These are phyloP conservation scores for Mesoligia furuncula DNA, from an alignment of 2,888 invertebrate genomes.

Conservation along the genomic window DNA sequence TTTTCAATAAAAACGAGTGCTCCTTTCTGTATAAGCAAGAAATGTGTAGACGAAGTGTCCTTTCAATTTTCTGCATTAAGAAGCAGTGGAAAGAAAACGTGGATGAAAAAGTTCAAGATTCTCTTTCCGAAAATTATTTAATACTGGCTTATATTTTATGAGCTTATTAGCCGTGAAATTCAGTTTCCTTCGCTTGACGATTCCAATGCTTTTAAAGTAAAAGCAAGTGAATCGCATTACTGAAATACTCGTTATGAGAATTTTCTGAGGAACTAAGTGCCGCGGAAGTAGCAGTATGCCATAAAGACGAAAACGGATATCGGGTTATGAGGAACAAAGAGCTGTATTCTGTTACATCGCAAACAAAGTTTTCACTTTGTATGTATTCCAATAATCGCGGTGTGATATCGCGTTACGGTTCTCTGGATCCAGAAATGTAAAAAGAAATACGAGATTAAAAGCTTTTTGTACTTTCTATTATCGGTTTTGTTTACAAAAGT, in stretches of 20 bases:
- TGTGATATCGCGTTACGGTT: conserved; percentile 48
- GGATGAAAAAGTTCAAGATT: conserved; percentile 10
- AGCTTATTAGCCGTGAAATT: conserved; percentile 57
- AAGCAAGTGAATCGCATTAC: conserved; percentile 64
- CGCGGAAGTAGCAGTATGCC: conserved; percentile 58
- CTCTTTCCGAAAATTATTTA: conserved; percentile 45
- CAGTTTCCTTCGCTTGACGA: conserved; percentile 53
- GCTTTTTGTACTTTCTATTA: conserved; percentile 22
- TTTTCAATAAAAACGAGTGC: conserved; percentile 48
- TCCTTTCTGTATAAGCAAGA: conserved; percentile 22
- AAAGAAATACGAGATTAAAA: conserved; percentile 47
- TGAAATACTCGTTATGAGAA: conserved; percentile 61
- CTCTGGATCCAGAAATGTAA: conserved; percentile 17
- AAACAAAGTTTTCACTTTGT: conserved; percentile 63
- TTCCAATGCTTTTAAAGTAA: conserved; percentile 65
- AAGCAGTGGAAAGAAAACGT: conserved; percentile 25
- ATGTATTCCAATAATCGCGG: conserved; percentile 60
- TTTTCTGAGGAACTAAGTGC: conserved; percentile 66
- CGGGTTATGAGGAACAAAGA: conserved; percentile 69
- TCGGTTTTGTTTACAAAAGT: conserved; percentile 2
- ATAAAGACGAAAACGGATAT: conserved; percentile 71
- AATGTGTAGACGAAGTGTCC: conserved; percentile 28
- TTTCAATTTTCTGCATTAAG: conserved; percentile 9
- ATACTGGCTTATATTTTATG: conserved; percentile 56
- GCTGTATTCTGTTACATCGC: conserved; percentile 57